phyloP scores from a whole-genome alignment of 2,113 vertebrate genomes.

The Microcebus ravelobensis region DNA sequence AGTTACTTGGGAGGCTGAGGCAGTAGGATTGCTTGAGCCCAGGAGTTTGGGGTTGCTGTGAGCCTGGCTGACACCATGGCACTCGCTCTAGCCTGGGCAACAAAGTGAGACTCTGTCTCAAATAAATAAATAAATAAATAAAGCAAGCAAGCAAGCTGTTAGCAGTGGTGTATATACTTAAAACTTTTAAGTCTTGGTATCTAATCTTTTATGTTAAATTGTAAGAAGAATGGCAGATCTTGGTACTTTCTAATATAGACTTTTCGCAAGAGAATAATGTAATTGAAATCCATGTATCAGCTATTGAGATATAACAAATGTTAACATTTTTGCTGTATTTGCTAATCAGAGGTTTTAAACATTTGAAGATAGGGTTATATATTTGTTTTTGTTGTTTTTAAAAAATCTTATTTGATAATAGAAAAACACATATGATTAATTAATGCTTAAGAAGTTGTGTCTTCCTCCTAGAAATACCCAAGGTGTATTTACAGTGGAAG shows the following conservation, averaged over 20 bases:
- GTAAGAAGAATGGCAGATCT: background rate
- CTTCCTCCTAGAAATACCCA: background rate
- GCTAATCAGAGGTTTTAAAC: background rate
- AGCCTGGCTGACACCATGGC: too few relatives aligned
- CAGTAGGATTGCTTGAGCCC: too few relatives aligned
- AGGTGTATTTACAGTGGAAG: background rate
- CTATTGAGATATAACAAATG: background rate
- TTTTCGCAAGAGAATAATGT: background rate
- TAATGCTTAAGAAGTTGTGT: background rate
- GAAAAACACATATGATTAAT: background rate
- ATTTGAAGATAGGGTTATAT: background rate
- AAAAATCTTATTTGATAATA: conserved; percentile 19
- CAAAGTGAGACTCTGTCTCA: too few relatives aligned
- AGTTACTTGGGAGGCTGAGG: too few relatives aligned
- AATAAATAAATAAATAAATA: too few relatives aligned
- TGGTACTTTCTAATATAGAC: background rate
- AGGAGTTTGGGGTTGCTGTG: too few relatives aligned
- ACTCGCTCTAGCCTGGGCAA: too few relatives aligned
- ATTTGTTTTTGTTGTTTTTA: background rate
- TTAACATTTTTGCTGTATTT: conserved; percentile 9
- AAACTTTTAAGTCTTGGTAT: background rate
- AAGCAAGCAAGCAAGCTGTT: background rate
- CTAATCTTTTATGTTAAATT: conserved; percentile 32
- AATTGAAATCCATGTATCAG: background rate
- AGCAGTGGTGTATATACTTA: background rate